phyloP scores from a whole-genome alignment of 2,888 invertebrate species.

The Rhodophaea formosa region DNA sequence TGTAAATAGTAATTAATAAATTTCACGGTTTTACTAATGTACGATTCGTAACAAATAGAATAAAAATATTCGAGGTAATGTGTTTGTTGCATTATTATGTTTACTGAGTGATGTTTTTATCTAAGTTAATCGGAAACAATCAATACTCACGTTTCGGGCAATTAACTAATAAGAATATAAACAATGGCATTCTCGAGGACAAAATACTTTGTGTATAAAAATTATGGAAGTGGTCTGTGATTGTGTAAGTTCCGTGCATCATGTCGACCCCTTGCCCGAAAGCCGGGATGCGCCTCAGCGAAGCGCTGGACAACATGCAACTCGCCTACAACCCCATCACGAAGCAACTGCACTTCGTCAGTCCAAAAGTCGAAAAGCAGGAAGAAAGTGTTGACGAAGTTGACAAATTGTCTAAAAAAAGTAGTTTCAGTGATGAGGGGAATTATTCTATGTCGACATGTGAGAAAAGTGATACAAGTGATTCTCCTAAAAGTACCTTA shows the following conservation, averaged over 20 bases:
- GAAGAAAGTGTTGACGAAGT: conserved; percentile 60
- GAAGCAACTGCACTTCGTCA: conserved; percentile 85
- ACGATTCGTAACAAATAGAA: not conserved
- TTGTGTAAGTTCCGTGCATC: conserved; percentile 10
- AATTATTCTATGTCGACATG: conserved; percentile 75
- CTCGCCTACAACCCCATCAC: conserved; percentile 88
- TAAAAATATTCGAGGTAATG: too few species aligned
- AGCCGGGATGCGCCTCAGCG: conserved; percentile 83
- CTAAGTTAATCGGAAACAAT: conserved; percentile 13
- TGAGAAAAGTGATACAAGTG: conserved; percentile 77
- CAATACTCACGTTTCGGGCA: conserved; percentile 6
- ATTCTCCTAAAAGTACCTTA: conserved; percentile 74
- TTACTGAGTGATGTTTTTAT: not conserved
- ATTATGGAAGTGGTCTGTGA: conserved; percentile 52
- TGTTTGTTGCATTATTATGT: not conserved
- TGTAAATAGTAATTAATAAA: conserved; percentile 18
- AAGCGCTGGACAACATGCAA: conserved; percentile 87
- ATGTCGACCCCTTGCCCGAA: conserved; percentile 61
- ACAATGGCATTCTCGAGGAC: conserved; percentile 46
- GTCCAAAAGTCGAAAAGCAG: conserved; percentile 64
- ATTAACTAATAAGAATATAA: conserved; percentile 19
- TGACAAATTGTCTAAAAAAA: conserved; percentile 74
- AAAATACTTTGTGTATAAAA: conserved; percentile 34
- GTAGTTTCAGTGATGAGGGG: conserved; percentile 77
- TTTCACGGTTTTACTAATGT: not conserved